Evolutionary conservation across 2,888 invertebrate species (phyloP).

Genomic region (Seira musarum): DNA sequence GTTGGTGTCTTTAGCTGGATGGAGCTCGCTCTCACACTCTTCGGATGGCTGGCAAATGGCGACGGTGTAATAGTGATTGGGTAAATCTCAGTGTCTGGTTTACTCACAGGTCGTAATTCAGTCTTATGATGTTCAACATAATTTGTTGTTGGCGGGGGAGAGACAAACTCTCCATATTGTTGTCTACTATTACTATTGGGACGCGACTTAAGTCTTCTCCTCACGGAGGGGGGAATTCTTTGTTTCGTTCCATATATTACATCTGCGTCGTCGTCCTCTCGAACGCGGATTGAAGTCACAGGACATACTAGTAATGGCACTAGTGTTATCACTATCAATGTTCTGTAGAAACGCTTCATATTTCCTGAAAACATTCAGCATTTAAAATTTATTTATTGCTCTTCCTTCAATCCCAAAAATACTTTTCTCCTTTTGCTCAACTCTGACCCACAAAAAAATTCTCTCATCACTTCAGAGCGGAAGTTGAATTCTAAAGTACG

Average conservation of each 20-base stretch:
- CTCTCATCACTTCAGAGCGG: background rate
- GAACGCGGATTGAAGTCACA: conserved; percentile 55
- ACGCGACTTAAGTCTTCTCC: conserved; percentile 56
- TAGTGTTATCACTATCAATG: conserved; percentile 53
- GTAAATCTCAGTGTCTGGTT: conserved; percentile 50
- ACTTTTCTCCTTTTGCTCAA: background rate
- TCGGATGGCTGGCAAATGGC: conserved; percentile 58
- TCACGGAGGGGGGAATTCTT: conserved; percentile 50
- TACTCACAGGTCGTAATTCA: conserved; percentile 46
- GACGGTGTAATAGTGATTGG: conserved; percentile 55
- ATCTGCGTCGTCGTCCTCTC: conserved; percentile 53
- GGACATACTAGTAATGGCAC: conserved; percentile 62
- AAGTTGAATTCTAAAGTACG: background rate
- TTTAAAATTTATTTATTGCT: background rate
- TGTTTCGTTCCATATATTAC: conserved; percentile 58
- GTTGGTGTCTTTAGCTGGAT: conserved; percentile 53
- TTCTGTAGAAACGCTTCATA: conserved; percentile 58
- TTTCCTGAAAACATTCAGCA: conserved; percentile 41
- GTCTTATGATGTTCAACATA: conserved; percentile 59
- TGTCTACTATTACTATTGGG: conserved; percentile 27
- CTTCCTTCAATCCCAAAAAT: background rate
- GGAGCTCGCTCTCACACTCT: conserved; percentile 51
- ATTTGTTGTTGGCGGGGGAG: conserved; percentile 53
- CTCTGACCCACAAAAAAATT: too few relatives aligned
- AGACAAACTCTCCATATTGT: conserved; percentile 45